Evolutionary conservation across 2,888 invertebrate genomes (phyloP).

Genomic region (Nemurella pictetii): DNA sequence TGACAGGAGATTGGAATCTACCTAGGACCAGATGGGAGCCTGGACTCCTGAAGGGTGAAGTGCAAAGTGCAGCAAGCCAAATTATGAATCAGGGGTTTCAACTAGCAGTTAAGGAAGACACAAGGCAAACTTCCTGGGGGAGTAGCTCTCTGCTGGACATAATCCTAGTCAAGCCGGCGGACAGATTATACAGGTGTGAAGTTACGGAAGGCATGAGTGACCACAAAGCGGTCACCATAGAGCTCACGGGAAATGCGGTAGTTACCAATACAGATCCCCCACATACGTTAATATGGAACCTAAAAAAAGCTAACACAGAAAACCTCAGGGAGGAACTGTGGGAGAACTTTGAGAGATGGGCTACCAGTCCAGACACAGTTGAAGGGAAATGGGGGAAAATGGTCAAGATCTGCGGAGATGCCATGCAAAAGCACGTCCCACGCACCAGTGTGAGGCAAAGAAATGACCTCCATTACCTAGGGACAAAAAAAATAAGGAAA

Average conservation of each 20-base stretch:
- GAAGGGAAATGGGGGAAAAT: background rate
- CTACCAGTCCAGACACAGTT: background rate
- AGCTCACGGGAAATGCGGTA: background rate
- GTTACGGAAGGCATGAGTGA: background rate
- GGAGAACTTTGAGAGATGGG: background rate
- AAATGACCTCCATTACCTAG: background rate
- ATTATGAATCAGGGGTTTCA: slow-evolving; percentile 2
- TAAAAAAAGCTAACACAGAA: background rate
- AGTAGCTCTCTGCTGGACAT: background rate
- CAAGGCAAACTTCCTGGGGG: background rate
- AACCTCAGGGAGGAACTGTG: background rate
- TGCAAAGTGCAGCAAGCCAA: background rate
- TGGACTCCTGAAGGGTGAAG: background rate
- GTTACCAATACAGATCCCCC: too few relatives aligned
- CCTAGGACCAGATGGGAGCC: background rate
- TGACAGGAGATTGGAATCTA: background rate
- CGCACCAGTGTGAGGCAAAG: background rate
- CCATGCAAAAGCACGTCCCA: background rate
- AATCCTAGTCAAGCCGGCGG: slow-evolving; percentile 5
- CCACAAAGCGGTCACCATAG: background rate
- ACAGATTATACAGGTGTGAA: background rate
- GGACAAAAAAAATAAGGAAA: background rate
- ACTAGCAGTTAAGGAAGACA: background rate
- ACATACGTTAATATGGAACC: background rate
- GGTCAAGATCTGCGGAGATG: background rate